Evolutionary conservation across 2,797 vertebrate species (phyloP).

Genomic region (Salmo trutta): DNA sequence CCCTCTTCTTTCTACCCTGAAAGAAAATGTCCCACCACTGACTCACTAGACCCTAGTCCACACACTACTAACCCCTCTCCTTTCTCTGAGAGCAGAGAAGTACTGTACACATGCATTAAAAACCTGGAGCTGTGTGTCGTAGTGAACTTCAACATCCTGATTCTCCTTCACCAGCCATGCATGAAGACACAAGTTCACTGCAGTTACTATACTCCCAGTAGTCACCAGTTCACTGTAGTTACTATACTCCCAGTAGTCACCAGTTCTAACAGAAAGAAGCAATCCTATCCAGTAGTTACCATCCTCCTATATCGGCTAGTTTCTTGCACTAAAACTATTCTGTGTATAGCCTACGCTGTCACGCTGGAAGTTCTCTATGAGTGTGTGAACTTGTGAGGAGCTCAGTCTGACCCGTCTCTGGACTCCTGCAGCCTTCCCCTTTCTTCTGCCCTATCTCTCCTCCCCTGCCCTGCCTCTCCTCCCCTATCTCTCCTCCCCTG

Average conservation of each 20-base stretch:
- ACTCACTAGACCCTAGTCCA: too few species aligned
- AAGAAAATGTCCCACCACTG: not conserved
- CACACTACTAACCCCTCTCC: not conserved
- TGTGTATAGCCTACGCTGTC: too few species aligned
- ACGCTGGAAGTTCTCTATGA: not conserved
- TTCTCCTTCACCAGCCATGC: slow-evolving; percentile 3
- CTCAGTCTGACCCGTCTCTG: slow-evolving; percentile 9
- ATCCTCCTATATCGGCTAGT: not conserved
- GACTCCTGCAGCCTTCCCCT: slow-evolving; percentile 19
- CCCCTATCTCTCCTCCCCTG: not conserved
- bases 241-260: not conserved
- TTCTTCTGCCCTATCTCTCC: too few species aligned
- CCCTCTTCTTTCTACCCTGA: not conserved
- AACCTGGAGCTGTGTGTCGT: slow-evolving; percentile 21
- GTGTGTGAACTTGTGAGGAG: not conserved
- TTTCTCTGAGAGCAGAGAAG: not conserved
- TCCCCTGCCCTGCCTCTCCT: slow-evolving; percentile 6
- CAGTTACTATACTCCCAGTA: not conserved
- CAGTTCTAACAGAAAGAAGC: not conserved
- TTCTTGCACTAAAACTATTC: not conserved
- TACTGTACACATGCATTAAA: not conserved
- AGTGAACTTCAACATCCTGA: slow-evolving; percentile 31
- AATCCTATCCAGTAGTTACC: not conserved
- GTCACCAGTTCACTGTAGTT: not conserved
- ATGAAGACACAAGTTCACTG: not conserved